Evolutionary conservation across 1,140 invertebrate species (phyloP).

Genomic region (Lethrus apterus): DNA sequence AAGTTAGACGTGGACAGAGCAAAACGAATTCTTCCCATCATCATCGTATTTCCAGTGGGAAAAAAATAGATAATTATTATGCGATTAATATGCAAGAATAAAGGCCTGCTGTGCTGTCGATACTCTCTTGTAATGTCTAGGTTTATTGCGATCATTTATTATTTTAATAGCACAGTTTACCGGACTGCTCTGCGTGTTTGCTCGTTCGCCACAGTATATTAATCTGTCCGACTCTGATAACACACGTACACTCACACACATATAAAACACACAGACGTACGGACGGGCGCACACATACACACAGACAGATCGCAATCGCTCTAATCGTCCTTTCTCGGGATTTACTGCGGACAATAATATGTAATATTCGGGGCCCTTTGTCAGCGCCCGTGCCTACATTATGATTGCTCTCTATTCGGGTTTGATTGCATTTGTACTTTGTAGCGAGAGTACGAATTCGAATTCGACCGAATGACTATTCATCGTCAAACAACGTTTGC

Average conservation of each 20-base stretch:
- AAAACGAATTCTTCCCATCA: slow-evolving; percentile 17
- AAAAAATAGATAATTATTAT: slow-evolving; percentile 33
- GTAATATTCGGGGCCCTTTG: slow-evolving; percentile 19
- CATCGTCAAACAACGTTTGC: slow-evolving; percentile 9
- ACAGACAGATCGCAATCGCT: slow-evolving; percentile 18
- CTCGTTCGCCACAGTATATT: slow-evolving; percentile 14
- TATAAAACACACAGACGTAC: not conserved
- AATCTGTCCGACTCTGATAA: slow-evolving; percentile 12
- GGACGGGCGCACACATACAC: not conserved
- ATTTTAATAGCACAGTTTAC: slow-evolving; percentile 36
- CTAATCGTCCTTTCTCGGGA: slow-evolving; percentile 20
- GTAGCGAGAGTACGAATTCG: slow-evolving; percentile 2
- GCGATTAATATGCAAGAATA: slow-evolving; percentile 36
- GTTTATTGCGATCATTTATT: slow-evolving; percentile 36
- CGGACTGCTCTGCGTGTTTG: slow-evolving; percentile 29
- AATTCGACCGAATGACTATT: not conserved
- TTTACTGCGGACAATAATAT: slow-evolving; percentile 18
- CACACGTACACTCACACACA: not conserved
- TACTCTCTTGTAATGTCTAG: slow-evolving; percentile 35
- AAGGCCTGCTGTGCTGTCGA: slow-evolving; percentile 33
- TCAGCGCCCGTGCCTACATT: slow-evolving; percentile 17
- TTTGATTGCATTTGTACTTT: slow-evolving; percentile 20
- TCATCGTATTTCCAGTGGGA: slow-evolving; percentile 11
- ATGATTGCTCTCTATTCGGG: slow-evolving; percentile 17
- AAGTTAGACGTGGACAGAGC: slow-evolving; percentile 6